These are phyloP conservation scores for Platysternon megacephalum DNA, from an alignment of 2,113 vertebrate species.

Conservation along the genomic window DNA sequence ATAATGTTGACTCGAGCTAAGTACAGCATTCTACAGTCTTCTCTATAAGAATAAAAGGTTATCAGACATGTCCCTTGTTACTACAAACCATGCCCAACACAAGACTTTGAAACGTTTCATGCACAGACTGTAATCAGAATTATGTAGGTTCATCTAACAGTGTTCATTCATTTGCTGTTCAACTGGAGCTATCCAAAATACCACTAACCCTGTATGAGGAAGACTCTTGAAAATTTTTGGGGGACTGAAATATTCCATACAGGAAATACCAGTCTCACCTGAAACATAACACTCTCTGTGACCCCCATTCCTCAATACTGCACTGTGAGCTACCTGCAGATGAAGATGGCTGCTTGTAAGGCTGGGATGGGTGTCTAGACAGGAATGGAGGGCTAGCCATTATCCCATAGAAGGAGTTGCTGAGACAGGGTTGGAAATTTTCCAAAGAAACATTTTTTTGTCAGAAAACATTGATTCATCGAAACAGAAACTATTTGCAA, in stretches of 20 bases:
- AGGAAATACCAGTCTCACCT: not conserved
- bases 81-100: not conserved
- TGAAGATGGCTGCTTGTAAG: not conserved
- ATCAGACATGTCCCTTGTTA: not conserved
- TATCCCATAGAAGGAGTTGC: not conserved
- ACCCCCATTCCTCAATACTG: not conserved
- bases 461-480: not conserved
- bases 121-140: not conserved
- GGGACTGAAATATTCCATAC: not conserved
- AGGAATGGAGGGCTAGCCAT: not conserved
- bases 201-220: not conserved
- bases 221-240: not conserved
- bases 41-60: conserved; percentile 10
- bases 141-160: conserved; percentile 54
- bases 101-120: conserved; percentile 47
- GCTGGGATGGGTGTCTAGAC: not conserved
- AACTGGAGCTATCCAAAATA: not conserved
- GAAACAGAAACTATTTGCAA: not conserved
- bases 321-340: not conserved
- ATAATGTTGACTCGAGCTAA: conserved; percentile 4
- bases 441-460: not conserved
- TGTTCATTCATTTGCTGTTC: conserved; percentile 19
- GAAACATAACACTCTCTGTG: not conserved
- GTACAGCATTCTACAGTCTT: not conserved
- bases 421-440: not conserved